Base-by-base conservation (phyloP, 53 echinoderm and acorn worm species). In the Zoroaster sp. region DNA sequence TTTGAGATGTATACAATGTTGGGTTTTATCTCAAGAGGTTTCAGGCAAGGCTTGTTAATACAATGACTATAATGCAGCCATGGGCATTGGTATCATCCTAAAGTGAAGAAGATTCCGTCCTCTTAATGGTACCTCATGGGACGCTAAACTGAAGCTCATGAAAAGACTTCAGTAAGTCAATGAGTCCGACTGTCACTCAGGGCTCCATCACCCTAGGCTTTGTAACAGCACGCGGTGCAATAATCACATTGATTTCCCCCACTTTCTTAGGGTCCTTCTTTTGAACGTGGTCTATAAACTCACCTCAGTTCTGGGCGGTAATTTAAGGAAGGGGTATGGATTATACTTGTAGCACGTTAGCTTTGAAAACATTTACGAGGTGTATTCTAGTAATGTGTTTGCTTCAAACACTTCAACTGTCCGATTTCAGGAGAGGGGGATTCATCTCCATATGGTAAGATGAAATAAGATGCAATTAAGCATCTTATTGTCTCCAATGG, bases 181-280 rank as follows among this genome's bases (percentile, higher is more conserved):
- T 44, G 81, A 43, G 14, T 66, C 32, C 42, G 32, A 42, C 81
- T 81, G 81, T 81, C 81, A 81, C 81, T 81, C 81, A 81, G 38
- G 11, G 36, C 23, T 38, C 38, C 78, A 53, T 78, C 28, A 10
- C 63, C 10, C 25, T 59, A 21, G n/a, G n/a, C n/a, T 41, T 40
- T 72, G 73, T 2, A 1, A 13, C 46, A 34, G 32, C 66, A 21
- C 66, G 5, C 32, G 81, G 68, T 66, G 44, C 43, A 66, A 17
- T 81, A 81, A 81, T 67, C 81, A 43, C 81, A 81, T 67, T 55
- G 81, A 81, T 81, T 37, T 65, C 65, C 42, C 79, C 21, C 59
- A 4, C 0, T 6, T 40, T 39, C 31, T 14, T 3, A 5, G 21
- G 74, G 45, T 42, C 20, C 74, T 74, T 21, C 28, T 12, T 74